Evolutionary conservation across 2,113 vertebrate genomes (phyloP).

Genomic region (Rhadina sibilatrix): DNA sequence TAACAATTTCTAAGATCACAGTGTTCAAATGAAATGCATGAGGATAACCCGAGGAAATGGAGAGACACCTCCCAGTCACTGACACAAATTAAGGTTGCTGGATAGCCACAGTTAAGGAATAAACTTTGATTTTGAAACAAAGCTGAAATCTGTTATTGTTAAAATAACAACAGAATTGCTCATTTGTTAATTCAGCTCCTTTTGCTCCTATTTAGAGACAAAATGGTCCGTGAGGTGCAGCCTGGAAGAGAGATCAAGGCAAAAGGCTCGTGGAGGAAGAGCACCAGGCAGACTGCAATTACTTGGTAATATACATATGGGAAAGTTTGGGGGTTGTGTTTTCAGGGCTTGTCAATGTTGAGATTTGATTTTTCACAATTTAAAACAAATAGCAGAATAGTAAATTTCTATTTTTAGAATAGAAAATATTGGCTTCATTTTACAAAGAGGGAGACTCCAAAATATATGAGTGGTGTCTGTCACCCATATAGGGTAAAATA

Average conservation of each 20-base stretch:
- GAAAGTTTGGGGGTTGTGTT: background rate
- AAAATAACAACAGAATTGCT: background rate
- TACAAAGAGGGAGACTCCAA: background rate
- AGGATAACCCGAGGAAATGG: background rate
- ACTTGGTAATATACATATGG: background rate
- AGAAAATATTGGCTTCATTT: background rate
- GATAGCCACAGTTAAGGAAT: background rate
- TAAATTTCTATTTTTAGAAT: background rate
- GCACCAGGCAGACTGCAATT: background rate
- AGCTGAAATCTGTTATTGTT: too few relatives aligned
- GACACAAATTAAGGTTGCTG: background rate
- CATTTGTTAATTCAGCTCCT: background rate
- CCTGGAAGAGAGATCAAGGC: background rate
- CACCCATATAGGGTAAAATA: background rate
- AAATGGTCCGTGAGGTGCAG: background rate
- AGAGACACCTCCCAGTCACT: accelerated
- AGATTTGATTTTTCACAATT: background rate
- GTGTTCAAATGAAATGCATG: background rate
- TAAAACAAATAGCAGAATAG: background rate
- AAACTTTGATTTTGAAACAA: background rate
- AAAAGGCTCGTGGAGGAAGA: background rate
- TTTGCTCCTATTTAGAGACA: background rate
- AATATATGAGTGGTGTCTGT: background rate
- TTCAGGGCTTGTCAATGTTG: background rate
- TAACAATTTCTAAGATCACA: background rate